These are phyloP conservation scores for Chymomyza costata DNA, from an alignment of 1,140 invertebrate genomes.

Conservation along the genomic window DNA sequence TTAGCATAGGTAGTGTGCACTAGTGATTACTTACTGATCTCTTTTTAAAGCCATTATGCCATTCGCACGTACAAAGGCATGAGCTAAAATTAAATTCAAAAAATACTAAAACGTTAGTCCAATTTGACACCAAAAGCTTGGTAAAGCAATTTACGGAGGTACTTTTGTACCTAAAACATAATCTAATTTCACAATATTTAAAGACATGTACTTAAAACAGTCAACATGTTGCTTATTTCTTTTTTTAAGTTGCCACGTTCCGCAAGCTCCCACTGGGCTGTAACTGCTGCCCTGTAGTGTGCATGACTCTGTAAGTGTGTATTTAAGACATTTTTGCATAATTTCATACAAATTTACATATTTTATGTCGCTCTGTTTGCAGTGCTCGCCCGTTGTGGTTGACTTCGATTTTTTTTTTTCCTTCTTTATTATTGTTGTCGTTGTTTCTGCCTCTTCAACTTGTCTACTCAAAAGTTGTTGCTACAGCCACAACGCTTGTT, in stretches of 20 bases:
- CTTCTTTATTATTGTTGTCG: constrained; percentile 20
- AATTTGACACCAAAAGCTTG: too few species aligned
- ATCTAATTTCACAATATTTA: too few species aligned
- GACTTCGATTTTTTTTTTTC: constrained; percentile 39
- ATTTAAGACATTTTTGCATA: constrained; percentile 60
- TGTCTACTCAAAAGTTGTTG: constrained; percentile 23
- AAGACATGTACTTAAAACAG: neutral
- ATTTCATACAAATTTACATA: constrained; percentile 67
- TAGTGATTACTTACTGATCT: too few species aligned
- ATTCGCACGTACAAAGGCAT: too few species aligned
- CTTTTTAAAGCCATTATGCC: too few species aligned
- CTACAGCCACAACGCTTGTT: neutral
- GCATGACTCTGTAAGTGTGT: too few species aligned
- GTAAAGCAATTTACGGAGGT: too few species aligned
- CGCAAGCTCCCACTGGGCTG: neutral
- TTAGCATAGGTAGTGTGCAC: too few species aligned
- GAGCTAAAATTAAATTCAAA: too few species aligned
- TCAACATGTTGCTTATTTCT: neutral
- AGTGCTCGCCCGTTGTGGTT: constrained; percentile 23
- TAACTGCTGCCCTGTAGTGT: neutral
- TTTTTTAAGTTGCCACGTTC: neutral
- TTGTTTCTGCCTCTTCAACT: constrained; percentile 22
- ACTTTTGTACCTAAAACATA: too few species aligned
- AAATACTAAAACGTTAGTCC: too few species aligned
- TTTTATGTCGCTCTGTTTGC: constrained; percentile 24